Percentiles rank a stretch among this genome's conserved stretches.
These are phyloP conservation scores for Erythrocebus patas DNA, from an alignment of 2,113 vertebrate genomes.

Conservation along the genomic window DNA sequence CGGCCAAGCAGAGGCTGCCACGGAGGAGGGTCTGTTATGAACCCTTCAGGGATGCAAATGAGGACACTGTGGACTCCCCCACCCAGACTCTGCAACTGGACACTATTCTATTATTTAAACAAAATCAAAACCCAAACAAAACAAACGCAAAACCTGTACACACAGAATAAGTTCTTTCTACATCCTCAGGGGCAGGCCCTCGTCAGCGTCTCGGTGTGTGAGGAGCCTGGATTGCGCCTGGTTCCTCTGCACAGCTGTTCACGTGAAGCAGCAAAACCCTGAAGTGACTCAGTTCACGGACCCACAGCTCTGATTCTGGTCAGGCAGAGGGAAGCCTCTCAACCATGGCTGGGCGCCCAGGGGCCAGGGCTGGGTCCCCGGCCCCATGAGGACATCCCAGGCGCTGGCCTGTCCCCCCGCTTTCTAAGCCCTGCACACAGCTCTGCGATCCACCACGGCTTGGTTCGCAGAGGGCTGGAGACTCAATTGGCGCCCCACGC, in stretches of 20 bases:
- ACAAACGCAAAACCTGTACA: not conserved
- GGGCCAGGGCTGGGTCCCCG: not conserved
- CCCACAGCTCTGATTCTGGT: no score
- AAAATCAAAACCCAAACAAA: not conserved
- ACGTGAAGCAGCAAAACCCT: not conserved
- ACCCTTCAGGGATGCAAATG: no score
- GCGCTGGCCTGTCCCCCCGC: no score
- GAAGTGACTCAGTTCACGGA: not conserved
- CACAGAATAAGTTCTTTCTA: no score
- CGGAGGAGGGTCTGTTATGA: no score
- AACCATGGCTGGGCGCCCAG: not conserved
- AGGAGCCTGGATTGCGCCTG: no score
- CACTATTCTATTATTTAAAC: not conserved
- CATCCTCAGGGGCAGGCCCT: fast-evolving
- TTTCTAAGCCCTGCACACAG: no score
- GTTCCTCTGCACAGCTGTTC: not conserved
- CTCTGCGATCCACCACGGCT: not conserved
- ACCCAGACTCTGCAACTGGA: no score
- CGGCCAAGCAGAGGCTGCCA: no score
- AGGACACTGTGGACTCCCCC: no score
- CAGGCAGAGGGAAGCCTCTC: no score
- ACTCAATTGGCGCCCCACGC: not conserved
- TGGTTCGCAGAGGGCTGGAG: not conserved
- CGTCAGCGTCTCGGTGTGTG: fast-evolving
- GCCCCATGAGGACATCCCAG: no score